Conservation (phyloP, 2,888 invertebrate species). For the Stenchaetothrips biformis region DNA sequence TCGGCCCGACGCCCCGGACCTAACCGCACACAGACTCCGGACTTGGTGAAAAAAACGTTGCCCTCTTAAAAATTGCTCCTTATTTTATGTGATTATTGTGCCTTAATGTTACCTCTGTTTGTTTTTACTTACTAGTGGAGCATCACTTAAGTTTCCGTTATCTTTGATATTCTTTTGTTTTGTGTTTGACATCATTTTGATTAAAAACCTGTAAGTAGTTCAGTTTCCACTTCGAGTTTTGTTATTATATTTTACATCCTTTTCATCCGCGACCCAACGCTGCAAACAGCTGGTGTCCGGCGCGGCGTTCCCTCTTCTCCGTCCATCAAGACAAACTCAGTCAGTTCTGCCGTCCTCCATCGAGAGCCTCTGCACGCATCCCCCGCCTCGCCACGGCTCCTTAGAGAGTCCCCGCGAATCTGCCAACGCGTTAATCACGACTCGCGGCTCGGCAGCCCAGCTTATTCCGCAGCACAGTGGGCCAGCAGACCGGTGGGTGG, state of each 20-base stretch:
- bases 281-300: too few species aligned
- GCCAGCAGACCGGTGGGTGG: too few species aligned
- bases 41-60: neutral
- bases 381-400: too few species aligned
- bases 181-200: neutral
- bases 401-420: too few species aligned
- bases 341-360: too few species aligned
- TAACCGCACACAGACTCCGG: neutral
- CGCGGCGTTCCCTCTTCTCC: too few species aligned
- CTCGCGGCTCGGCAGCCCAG: too few species aligned
- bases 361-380: too few species aligned
- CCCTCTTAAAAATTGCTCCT: neutral
- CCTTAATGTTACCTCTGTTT: neutral
- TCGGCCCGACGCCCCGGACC: neutral
- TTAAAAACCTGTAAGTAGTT: neutral
- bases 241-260: neutral
- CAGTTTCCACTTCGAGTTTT: neutral
- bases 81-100: constrained; percentile 13
- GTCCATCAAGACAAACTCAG: too few species aligned
- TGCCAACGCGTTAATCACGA: too few species aligned
- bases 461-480: too few species aligned
- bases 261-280: too few species aligned
- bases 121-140: neutral
- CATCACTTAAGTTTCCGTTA: neutral
- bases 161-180: neutral